Conservation (phyloP, 2,113 vertebrate genomes). For the Amblyornis subalaris region DNA sequence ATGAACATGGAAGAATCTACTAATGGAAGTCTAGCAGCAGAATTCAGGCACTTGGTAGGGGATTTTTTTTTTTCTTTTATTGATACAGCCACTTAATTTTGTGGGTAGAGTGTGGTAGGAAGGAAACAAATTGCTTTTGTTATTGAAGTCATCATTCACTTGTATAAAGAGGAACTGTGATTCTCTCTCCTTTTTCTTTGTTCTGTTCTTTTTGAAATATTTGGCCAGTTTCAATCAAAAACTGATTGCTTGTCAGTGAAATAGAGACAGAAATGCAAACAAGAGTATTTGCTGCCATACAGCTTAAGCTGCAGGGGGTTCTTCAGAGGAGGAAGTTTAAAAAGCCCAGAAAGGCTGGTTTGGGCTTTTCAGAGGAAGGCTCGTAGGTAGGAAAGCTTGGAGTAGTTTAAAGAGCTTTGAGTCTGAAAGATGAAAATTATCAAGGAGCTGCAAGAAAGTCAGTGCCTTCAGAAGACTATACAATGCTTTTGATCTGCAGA, state of each 20-base stretch:
- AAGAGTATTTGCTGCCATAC: background rate
- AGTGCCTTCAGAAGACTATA: background rate
- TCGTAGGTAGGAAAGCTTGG: background rate
- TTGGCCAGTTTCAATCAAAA: background rate
- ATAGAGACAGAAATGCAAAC: background rate
- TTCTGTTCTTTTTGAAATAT: background rate
- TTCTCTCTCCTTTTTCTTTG: background rate
- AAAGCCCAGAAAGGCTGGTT: background rate
- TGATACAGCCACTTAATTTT: background rate
- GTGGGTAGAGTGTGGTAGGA: background rate
- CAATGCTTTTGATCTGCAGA: background rate
- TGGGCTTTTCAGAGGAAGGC: background rate
- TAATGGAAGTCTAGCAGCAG: constrained; percentile 93
- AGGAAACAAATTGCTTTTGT: background rate
- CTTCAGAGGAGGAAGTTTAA: background rate
- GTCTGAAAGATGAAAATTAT: background rate
- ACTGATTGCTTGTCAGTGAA: background rate
- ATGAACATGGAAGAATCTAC: constrained; percentile 99
- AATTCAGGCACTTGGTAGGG: constrained; percentile 93
- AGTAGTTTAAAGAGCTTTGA: background rate
- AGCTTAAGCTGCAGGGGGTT: background rate
- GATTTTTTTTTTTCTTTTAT: background rate
- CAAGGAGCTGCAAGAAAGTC: background rate
- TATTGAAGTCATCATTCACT: background rate
- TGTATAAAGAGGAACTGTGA: background rate